Evolutionary conservation across 2,113 vertebrate genomes (phyloP).

Genomic region (Callaeas wilsoni): DNA sequence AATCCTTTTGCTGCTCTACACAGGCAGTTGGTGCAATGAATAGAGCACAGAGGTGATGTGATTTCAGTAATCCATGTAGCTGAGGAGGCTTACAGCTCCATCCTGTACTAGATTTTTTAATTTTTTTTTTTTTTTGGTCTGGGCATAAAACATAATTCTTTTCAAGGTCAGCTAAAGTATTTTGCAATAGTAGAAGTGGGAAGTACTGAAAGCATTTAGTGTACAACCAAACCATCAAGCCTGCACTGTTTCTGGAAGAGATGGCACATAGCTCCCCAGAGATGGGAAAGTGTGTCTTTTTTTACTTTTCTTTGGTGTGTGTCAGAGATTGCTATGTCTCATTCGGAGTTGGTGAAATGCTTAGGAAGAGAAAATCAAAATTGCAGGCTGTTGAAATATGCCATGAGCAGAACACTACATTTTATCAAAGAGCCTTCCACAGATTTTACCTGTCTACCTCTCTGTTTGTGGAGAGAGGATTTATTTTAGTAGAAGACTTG

Average conservation of each 20-base stretch:
- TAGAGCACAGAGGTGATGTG: conserved; percentile 2
- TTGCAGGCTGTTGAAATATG: neutral
- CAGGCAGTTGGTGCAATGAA: neutral
- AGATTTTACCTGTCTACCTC: neutral
- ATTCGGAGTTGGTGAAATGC: neutral
- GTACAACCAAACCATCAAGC: neutral
- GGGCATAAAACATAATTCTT: conserved; percentile 7
- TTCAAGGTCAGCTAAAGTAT: conserved; percentile 38
- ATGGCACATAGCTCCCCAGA: neutral
- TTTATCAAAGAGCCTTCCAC: neutral
- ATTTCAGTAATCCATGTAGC: conserved; percentile 38
- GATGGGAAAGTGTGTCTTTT: neutral
- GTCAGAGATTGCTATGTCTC: neutral
- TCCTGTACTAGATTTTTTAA: neutral
- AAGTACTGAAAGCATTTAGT: neutral
- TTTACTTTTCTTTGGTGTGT: neutral
- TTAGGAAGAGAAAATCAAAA: neutral
- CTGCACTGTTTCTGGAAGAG: neutral
- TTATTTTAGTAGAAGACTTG: neutral
- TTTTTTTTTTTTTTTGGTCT: neutral
- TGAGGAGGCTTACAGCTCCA: conserved; percentile 15
- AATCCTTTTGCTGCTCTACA: conserved; percentile 22
- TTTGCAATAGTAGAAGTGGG: neutral
- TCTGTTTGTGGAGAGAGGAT: neutral
- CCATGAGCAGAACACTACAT: neutral